Evolutionary conservation across 2,888 invertebrate species (phyloP).

Genomic region (Lacanobia wlatinum): DNA sequence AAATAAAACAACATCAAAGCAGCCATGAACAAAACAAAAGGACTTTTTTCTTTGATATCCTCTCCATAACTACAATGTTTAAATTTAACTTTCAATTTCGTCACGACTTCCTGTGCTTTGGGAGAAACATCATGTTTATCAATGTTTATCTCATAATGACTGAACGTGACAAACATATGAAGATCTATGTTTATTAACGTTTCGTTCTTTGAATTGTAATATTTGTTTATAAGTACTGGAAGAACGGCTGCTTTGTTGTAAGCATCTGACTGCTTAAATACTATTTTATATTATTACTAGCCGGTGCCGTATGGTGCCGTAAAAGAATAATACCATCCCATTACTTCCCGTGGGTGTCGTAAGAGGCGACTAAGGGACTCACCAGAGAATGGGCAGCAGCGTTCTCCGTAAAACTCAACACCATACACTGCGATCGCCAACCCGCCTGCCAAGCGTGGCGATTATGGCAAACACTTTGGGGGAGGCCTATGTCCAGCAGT

Average conservation of each 20-base stretch:
- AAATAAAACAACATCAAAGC: slow-evolving; percentile 23
- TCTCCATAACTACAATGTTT: slow-evolving; percentile 14
- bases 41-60: slow-evolving; percentile 45
- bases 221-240: slow-evolving; percentile 25
- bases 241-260: background rate
- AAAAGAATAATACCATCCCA: too few relatives aligned
- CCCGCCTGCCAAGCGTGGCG: too few relatives aligned
- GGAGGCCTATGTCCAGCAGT: too few relatives aligned
- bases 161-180: slow-evolving; percentile 54
- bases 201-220: slow-evolving; percentile 44
- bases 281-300: too few relatives aligned
- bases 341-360: too few relatives aligned
- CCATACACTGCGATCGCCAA: too few relatives aligned
- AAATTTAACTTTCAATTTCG: slow-evolving; percentile 43
- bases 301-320: too few relatives aligned
- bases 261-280: background rate
- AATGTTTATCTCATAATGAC: slow-evolving; percentile 48
- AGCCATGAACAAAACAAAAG: slow-evolving; percentile 37
- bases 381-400: too few relatives aligned
- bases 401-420: too few relatives aligned
- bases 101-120: slow-evolving; percentile 51
- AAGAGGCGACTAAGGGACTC: too few relatives aligned
- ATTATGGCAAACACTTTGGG: too few relatives aligned
- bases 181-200: slow-evolving; percentile 23
- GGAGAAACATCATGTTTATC: slow-evolving; percentile 49